Evolutionary conservation across 1,140 invertebrate genomes (phyloP).

Genomic region (Mylabris phalerata): DNA sequence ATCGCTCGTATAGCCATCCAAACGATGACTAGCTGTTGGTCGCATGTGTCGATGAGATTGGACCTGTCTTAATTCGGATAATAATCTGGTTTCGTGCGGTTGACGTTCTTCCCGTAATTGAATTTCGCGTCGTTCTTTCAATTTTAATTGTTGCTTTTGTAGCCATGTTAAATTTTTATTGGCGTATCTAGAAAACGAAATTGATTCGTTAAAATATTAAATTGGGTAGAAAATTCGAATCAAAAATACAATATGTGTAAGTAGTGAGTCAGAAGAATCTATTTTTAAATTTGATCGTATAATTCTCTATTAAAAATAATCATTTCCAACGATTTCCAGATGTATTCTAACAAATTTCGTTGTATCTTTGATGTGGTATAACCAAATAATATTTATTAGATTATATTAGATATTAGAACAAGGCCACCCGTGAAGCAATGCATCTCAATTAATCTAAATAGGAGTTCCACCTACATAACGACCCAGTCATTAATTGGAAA

Average conservation of each 20-base stretch:
- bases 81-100: slow-evolving; percentile 58
- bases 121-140: slow-evolving; percentile 59
- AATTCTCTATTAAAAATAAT: too few species aligned
- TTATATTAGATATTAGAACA: too few species aligned
- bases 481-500: too few species aligned
- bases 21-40: slow-evolving; percentile 43
- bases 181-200: slow-evolving; percentile 15
- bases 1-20: slow-evolving; percentile 69
- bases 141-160: slow-evolving; percentile 69
- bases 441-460: too few species aligned
- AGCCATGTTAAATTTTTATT: slow-evolving; percentile 62
- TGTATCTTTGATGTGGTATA: too few species aligned
- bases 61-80: slow-evolving; percentile 53
- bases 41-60: slow-evolving; percentile 45
- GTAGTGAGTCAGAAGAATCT: not conserved
- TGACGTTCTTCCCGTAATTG: slow-evolving; percentile 61
- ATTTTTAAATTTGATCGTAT: not conserved
- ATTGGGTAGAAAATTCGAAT: not conserved
- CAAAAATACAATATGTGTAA: not conserved
- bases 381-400: too few species aligned
- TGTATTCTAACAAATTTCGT: too few species aligned
- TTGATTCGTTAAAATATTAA: not conserved
- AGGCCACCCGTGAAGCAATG: too few species aligned
- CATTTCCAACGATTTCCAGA: too few species aligned
- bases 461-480: too few species aligned